Percentiles rank a stretch among this genome's conserved stretches.
phyloP scores from a whole-genome alignment of 2,888 invertebrate genomes.

The Heliconius erato region DNA sequence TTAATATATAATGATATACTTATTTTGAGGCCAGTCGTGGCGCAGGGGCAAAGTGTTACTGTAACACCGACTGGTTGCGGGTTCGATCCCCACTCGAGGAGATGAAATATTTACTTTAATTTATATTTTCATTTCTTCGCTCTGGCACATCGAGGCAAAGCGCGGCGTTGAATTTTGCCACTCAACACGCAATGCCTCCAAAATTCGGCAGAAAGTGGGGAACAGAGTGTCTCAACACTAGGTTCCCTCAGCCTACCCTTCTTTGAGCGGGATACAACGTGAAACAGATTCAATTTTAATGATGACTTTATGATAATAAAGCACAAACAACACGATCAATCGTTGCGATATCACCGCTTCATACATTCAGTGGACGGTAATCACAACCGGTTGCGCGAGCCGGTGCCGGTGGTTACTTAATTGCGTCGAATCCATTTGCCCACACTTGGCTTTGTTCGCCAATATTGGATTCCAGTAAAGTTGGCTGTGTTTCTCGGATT shows the following conservation, averaged over 20 bases:
- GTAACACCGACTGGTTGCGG: too few relatives aligned
- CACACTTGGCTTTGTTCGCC: slow-evolving; percentile 51
- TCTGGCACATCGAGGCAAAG: too few relatives aligned
- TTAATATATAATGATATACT: not conserved
- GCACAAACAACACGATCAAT: not conserved
- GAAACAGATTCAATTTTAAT: not conserved
- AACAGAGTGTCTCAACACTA: not conserved
- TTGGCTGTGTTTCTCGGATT: slow-evolving; percentile 46
- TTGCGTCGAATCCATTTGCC: slow-evolving; percentile 53
- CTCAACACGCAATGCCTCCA: not conserved
- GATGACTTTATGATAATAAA: not conserved
- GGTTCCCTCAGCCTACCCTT: not conserved
- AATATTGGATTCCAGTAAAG: slow-evolving; percentile 53
- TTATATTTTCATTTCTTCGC: too few relatives aligned
- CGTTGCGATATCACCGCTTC: slow-evolving; percentile 31
- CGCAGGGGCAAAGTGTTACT: too few relatives aligned
- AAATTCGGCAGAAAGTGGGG: not conserved
- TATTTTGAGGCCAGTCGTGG: too few relatives aligned
- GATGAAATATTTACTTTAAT: too few relatives aligned
- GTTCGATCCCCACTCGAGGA: too few relatives aligned
- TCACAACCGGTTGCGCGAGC: slow-evolving; percentile 48
- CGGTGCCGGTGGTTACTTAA: slow-evolving; percentile 50
- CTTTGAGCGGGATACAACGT: not conserved
- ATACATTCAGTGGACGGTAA: slow-evolving; percentile 37
- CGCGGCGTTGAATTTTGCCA: not conserved